Conservation (phyloP, 2,797 vertebrate genomes). For the Hippopotamyrus pictus region DNA sequence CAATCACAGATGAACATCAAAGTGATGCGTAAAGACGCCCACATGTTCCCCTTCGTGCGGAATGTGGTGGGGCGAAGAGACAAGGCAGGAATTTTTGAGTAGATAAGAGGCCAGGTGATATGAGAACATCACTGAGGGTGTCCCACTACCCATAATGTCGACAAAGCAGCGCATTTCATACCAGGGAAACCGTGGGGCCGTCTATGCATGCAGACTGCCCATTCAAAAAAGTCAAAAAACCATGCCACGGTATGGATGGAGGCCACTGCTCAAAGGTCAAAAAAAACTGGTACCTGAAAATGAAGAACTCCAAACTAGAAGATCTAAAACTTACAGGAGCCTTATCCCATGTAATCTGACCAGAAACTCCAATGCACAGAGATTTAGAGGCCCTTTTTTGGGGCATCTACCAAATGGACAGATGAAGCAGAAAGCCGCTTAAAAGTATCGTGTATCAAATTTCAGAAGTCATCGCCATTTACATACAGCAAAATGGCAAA, state of each 20-base stretch:
- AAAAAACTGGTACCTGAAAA: neutral
- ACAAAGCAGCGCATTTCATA: neutral
- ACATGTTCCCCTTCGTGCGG: neutral
- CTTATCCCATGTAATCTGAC: neutral
- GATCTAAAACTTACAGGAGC: neutral
- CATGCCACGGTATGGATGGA: neutral
- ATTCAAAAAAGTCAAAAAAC: neutral
- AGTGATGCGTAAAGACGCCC: neutral
- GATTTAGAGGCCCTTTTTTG: neutral
- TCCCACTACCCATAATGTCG: neutral
- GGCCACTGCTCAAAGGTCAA: neutral
- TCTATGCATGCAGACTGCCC: neutral
- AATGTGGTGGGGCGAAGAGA: neutral
- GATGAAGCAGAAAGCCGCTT: neutral
- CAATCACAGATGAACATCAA: neutral
- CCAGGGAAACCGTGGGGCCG: neutral
- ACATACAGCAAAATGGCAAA: neutral
- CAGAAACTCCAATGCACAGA: neutral
- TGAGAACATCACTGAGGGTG: neutral
- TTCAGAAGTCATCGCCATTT: neutral
- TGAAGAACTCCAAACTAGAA: neutral
- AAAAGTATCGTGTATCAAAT: neutral
- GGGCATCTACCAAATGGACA: neutral
- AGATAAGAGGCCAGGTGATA: conserved; percentile 19
- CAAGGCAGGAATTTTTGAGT: conserved; percentile 19